phyloP scores from a whole-genome alignment of 2,888 invertebrate species.

The Lochmaea crataegi region DNA sequence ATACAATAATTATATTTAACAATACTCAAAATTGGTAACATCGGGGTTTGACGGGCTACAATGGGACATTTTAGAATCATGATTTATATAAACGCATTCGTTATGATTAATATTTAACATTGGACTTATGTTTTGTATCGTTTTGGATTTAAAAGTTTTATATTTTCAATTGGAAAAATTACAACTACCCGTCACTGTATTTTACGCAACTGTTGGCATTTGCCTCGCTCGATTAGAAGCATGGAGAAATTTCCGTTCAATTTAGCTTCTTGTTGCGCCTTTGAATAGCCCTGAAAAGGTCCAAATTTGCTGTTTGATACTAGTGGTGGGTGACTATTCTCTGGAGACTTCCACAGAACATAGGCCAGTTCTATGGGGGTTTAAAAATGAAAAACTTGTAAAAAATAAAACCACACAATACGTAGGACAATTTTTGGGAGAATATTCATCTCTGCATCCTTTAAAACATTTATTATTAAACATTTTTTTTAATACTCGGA shows the following conservation, averaged over 20 bases:
- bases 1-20: neutral
- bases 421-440: too few relatives aligned
- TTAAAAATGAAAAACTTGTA: neutral
- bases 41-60: too few relatives aligned
- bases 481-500: too few relatives aligned
- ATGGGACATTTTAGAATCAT: too few relatives aligned
- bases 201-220: slow-evolving; percentile 56
- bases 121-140: neutral
- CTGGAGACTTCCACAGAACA: slow-evolving; percentile 18
- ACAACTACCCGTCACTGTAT: neutral
- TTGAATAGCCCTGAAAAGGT: slow-evolving; percentile 51
- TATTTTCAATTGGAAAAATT: neutral
- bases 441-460: too few relatives aligned
- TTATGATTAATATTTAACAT: neutral
- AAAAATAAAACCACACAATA: too few relatives aligned
- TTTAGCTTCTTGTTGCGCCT: slow-evolving; percentile 62
- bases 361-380: neutral
- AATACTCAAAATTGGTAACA: neutral
- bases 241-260: slow-evolving; percentile 62
- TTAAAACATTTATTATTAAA: too few relatives aligned
- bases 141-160: neutral
- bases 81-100: too few relatives aligned
- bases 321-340: slow-evolving; percentile 29
- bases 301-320: slow-evolving; percentile 39
- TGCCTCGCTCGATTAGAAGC: slow-evolving; percentile 59